phyloP scores from a whole-genome alignment of 1,140 invertebrate species.

The Tetramorium alpestre region DNA sequence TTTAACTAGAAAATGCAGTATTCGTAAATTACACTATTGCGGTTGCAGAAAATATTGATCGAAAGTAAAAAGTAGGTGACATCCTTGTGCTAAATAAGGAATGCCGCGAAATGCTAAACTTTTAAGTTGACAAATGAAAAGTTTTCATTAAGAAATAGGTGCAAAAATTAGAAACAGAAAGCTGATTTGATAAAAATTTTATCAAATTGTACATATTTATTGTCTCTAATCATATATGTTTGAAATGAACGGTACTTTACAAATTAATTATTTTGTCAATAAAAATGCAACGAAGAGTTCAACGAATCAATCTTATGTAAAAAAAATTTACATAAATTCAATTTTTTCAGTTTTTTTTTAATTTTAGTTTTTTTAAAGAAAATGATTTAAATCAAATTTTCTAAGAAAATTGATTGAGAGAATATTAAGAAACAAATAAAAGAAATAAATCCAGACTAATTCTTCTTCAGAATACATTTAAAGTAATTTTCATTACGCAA shows the following conservation, averaged over 20 bases:
- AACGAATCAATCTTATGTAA: background rate
- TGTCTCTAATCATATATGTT: background rate
- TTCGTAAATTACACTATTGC: background rate
- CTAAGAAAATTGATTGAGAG: background rate
- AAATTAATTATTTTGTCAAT: background rate
- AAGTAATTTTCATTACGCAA: background rate
- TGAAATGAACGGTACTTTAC: too few species aligned
- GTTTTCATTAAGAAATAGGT: background rate
- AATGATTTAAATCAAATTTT: background rate
- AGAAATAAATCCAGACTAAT: background rate
- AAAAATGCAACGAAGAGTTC: background rate
- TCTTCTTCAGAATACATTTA: background rate
- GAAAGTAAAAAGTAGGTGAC: conserved; percentile 30
- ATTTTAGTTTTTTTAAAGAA: background rate
- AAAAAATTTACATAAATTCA: conserved; percentile 29
- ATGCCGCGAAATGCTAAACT: background rate
- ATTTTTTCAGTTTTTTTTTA: background rate
- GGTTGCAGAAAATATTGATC: conserved; percentile 31
- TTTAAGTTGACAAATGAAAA: background rate
- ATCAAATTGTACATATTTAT: background rate
- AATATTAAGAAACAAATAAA: background rate
- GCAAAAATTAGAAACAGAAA: background rate
- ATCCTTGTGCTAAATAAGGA: background rate
- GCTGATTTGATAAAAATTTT: background rate
- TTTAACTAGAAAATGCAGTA: background rate